phyloP scores from a whole-genome alignment of 2,113 vertebrate genomes.

The Uria lomvia region DNA sequence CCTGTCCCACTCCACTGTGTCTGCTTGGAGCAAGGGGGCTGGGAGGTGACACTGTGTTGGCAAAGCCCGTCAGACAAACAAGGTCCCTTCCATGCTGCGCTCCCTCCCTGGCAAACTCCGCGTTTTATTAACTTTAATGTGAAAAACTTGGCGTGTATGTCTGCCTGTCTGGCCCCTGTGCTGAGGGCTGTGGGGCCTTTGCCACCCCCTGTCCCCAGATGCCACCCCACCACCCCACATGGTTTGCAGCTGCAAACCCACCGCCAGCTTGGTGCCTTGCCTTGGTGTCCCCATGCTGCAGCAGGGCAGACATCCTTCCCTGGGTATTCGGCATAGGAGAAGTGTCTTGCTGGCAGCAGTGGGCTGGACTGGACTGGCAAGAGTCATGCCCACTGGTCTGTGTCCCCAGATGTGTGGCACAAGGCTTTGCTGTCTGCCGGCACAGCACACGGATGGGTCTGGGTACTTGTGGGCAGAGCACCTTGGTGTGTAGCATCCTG shows the following conservation, averaged over 20 bases:
- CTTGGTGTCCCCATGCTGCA: not conserved
- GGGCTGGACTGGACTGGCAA: not conserved
- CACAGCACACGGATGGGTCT: accelerated
- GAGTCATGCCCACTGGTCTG: not conserved
- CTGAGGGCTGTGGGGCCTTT: not conserved
- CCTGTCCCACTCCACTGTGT: not conserved
- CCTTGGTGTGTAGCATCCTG: not conserved
- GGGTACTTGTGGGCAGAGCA: not conserved
- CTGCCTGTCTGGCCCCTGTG: not conserved
- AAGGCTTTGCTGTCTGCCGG: not conserved
- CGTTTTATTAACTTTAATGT: not conserved
- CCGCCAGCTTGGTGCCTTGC: accelerated
- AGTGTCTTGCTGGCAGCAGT: not conserved
- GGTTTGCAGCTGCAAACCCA: not conserved
- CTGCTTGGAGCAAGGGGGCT: not conserved
- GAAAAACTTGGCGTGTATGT: not conserved
- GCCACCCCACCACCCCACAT: not conserved
- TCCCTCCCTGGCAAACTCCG: not conserved
- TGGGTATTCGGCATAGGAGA: accelerated
- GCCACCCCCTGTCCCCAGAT: not conserved
- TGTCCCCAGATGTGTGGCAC: not conserved
- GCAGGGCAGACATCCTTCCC: not conserved
- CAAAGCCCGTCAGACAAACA: not conserved
- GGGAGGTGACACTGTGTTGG: not conserved
- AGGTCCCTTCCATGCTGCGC: not conserved